Percentiles rank a stretch among this genome's conserved stretches.
phyloP scores from a whole-genome alignment of 2,797 vertebrate species.

The Semaprochilodus insignis region DNA sequence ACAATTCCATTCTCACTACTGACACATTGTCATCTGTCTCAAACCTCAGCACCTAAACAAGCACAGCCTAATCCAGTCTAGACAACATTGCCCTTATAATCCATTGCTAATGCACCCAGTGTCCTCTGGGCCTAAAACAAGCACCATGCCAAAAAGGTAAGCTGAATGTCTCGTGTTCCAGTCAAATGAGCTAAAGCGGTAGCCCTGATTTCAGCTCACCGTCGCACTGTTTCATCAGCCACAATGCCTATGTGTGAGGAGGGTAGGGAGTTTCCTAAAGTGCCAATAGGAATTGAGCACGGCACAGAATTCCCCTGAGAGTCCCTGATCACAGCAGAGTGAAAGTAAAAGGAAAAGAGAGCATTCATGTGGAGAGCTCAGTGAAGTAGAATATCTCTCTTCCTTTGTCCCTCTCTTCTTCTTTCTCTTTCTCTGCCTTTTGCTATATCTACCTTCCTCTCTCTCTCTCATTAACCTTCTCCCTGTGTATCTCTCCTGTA shows the following conservation, averaged over 20 bases:
- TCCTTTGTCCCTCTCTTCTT: neutral
- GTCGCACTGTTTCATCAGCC: constrained; percentile 55
- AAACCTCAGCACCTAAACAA: too few relatives aligned
- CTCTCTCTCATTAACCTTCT: neutral
- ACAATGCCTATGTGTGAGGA: constrained; percentile 22
- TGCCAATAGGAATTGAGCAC: constrained; percentile 30
- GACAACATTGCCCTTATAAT: too few relatives aligned
- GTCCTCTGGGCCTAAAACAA: neutral
- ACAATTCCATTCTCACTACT: too few relatives aligned
- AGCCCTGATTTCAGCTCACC: constrained; percentile 37
- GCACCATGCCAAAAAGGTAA: neutral
- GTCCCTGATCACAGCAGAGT: constrained; percentile 4
- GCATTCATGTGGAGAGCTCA: neutral
- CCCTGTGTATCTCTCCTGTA: neutral
- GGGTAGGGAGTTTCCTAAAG: constrained; percentile 37
- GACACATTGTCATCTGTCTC: too few relatives aligned
- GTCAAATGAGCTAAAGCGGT: neutral
- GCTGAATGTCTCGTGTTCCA: neutral
- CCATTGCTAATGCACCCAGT: neutral
- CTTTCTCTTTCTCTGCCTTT: neutral
- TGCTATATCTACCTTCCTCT: neutral
- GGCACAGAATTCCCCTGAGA: constrained; percentile 41
- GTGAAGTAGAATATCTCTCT: neutral
- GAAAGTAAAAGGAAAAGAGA: constrained; percentile 42
- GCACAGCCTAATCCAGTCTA: too few relatives aligned